Conservation (phyloP, 2,888 invertebrate species). For the Amiota minor region DNA sequence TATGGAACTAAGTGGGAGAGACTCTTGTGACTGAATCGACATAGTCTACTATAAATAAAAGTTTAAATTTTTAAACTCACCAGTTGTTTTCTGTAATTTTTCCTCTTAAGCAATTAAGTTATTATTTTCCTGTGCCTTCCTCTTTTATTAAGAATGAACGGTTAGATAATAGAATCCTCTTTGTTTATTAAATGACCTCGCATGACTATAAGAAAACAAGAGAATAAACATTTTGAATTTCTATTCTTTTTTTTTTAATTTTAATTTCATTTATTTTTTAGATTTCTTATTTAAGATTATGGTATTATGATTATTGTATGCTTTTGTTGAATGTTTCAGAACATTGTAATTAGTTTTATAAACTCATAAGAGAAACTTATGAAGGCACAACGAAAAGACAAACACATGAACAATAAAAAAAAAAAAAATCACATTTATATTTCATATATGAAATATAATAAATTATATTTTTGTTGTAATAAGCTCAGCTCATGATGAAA, state of each 20-base stretch:
- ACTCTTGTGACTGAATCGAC: no score
- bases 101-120: background rate
- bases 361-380: background rate
- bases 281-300: constrained; percentile 1
- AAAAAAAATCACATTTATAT: background rate
- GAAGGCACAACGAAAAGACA: background rate
- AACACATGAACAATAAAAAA: background rate
- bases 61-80: background rate
- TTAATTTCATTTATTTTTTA: constrained; percentile 4
- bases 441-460: background rate
- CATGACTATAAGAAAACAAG: background rate
- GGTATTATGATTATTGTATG: background rate
- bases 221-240: constrained; percentile 1
- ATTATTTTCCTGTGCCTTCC: background rate
- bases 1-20: no score
- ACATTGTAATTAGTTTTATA: constrained; percentile 63
- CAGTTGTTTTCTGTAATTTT: background rate
- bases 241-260: background rate
- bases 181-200: no score
- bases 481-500: background rate
- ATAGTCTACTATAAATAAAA: background rate
- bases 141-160: no score
- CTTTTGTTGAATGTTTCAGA: constrained; percentile 4
- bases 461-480: background rate
- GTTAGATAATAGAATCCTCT: no score